phyloP scores from a whole-genome alignment of 2,888 invertebrate genomes.

The Aethes cnicana region DNA sequence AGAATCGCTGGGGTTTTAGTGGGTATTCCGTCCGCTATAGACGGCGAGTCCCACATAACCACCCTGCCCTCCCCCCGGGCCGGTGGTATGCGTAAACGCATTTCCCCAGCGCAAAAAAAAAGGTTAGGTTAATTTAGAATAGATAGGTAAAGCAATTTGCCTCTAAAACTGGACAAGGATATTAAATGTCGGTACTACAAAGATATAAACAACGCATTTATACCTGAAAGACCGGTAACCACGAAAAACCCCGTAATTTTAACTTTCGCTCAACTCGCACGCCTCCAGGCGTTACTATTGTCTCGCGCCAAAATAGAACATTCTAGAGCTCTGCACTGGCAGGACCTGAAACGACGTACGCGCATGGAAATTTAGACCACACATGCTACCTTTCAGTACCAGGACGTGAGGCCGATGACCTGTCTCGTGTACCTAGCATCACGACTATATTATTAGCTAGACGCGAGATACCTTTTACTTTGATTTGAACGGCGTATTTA shows the following conservation, averaged over 20 bases:
- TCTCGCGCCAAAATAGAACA: constrained; percentile 27
- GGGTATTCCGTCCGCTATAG: no score
- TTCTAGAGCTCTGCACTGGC: constrained; percentile 3
- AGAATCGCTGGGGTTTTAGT: no score
- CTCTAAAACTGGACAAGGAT: no score
- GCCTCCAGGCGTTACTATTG: constrained; percentile 27
- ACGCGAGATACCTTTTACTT: constrained; percentile 40
- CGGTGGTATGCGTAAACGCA: no score
- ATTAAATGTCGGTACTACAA: not conserved
- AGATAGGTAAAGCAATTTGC: no score
- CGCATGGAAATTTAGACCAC: not conserved
- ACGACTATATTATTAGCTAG: constrained; percentile 52
- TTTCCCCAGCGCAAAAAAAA: no score
- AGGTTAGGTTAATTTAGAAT: no score
- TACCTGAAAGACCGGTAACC: not conserved
- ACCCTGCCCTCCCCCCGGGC: no score
- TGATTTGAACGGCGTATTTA: constrained; percentile 24
- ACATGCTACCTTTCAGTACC: not conserved
- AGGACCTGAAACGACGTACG: not conserved
- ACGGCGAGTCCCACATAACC: no score
- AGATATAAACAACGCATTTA: not conserved
- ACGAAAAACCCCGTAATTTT: constrained; percentile 1
- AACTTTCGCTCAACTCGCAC: constrained; percentile 13
- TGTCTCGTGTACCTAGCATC: constrained; percentile 25
- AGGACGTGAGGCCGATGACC: constrained; percentile 26